These are phyloP conservation scores for Istiophorus platypterus DNA, from an alignment of 2,113 vertebrate genomes.

Conservation along the genomic window DNA sequence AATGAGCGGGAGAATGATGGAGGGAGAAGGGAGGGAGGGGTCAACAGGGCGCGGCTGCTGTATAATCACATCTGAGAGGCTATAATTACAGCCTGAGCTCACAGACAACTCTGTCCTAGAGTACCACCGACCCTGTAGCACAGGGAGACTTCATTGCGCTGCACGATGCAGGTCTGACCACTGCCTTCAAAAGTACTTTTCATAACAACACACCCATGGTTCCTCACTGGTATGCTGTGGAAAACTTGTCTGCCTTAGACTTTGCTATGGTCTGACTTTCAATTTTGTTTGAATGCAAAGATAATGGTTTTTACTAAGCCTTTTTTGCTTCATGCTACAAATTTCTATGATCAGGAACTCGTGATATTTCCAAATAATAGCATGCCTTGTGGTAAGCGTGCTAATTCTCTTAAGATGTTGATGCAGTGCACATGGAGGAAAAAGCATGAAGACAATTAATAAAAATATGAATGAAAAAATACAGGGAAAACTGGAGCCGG, in stretches of 20 bases:
- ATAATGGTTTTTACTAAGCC: constrained; percentile 12
- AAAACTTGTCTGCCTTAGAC: constrained; percentile 6
- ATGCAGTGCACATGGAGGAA: constrained; percentile 29
- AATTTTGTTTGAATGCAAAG: constrained; percentile 35
- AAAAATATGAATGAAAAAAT: constrained; percentile 6
- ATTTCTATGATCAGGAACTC: constrained; percentile 11
- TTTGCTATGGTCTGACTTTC: not conserved
- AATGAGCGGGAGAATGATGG: constrained; percentile 59
- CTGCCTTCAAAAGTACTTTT: constrained; percentile 16
- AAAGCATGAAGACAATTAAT: constrained; percentile 31
- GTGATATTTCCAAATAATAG: constrained; percentile 3
- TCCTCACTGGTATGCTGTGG: not conserved
- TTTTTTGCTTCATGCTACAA: constrained; percentile 11
- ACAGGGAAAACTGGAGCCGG: not conserved
- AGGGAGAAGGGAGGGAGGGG: constrained; percentile 71
- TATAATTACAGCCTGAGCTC: constrained; percentile 85
- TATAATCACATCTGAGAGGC: constrained; percentile 85
- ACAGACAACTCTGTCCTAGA: constrained; percentile 74
- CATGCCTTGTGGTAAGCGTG: not conserved
- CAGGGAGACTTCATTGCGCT: constrained; percentile 13
- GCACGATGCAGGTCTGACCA: constrained; percentile 12
- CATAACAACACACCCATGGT: constrained; percentile 26
- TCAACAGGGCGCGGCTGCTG: constrained; percentile 81
- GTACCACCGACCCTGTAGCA: constrained; percentile 65
- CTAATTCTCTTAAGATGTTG: constrained; percentile 18